These are phyloP conservation scores for Eulemur rubriventer DNA, from an alignment of 2,797 vertebrate genomes.

Conservation along the genomic window DNA sequence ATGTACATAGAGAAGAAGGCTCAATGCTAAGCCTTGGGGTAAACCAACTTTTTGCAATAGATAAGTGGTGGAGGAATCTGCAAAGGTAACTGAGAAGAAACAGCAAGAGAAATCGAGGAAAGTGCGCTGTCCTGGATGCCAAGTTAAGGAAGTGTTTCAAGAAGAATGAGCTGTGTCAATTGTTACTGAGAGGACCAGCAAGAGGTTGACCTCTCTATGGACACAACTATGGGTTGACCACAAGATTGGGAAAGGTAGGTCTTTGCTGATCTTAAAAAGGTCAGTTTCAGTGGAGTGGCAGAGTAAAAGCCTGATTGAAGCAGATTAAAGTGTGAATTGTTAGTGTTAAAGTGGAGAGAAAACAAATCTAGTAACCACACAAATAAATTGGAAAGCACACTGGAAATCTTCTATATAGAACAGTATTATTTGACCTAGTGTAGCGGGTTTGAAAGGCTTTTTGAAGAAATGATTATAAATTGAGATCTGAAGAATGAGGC, in stretches of 20 bases:
- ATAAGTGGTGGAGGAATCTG: neutral
- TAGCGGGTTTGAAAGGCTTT: neutral
- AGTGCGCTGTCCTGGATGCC: neutral
- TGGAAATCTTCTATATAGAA: neutral
- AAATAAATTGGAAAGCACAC: neutral
- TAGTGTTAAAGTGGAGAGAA: neutral
- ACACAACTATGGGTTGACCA: neutral
- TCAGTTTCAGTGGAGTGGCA: neutral
- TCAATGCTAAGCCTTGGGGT: neutral
- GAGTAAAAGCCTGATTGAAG: neutral
- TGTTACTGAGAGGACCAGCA: neutral
- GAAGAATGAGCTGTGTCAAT: neutral
- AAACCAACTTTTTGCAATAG: neutral
- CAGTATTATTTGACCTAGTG: neutral
- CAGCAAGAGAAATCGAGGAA: neutral
- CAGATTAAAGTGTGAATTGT: neutral
- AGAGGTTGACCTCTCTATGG: neutral
- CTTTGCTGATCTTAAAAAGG: neutral
- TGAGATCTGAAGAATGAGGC: neutral
- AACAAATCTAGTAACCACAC: neutral
- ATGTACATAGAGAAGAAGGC: neutral
- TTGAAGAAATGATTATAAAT: neutral
- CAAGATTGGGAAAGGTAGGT: neutral
- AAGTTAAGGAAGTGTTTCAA: neutral
- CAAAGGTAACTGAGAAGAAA: neutral